phyloP scores from a whole-genome alignment of 1,140 invertebrate species.

The Sycobia sp. region DNA sequence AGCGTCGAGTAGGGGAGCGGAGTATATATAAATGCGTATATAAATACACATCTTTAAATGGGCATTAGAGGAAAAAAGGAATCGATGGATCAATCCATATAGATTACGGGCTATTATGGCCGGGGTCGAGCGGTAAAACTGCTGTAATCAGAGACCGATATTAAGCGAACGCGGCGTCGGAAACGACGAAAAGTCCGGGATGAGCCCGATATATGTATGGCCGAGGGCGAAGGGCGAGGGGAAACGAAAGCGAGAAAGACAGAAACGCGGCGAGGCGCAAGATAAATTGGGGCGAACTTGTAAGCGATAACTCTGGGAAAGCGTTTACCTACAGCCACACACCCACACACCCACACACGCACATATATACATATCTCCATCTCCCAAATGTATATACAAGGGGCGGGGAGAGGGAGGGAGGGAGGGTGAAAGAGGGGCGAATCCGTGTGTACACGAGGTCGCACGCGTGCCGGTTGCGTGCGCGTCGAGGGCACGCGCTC shows the following conservation, averaged over 20 bases:
- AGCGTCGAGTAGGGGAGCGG: no score
- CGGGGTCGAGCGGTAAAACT: not conserved
- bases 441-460: not conserved
- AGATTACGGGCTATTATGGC: slow-evolving; percentile 11
- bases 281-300: slow-evolving; percentile 33
- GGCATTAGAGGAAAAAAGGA: no score
- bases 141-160: slow-evolving; percentile 1
- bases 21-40: no score
- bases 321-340: slow-evolving; percentile 30
- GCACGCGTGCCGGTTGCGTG: not conserved
- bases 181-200: not conserved
- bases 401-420: not conserved
- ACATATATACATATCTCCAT: not conserved
- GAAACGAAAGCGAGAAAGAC: slow-evolving; percentile 1
- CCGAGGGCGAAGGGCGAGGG: not conserved
- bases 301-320: slow-evolving; percentile 37
- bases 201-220: not conserved
- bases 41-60: no score
- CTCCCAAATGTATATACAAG: not conserved
- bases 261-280: slow-evolving; percentile 2
- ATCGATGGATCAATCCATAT: slow-evolving; percentile 12
- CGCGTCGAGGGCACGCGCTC: no score
- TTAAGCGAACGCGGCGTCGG: not conserved
- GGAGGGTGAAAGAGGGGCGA: not conserved
- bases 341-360: not conserved